These are phyloP conservation scores for Sesia apiformis DNA, from an alignment of 2,888 invertebrate species.

Conservation along the genomic window DNA sequence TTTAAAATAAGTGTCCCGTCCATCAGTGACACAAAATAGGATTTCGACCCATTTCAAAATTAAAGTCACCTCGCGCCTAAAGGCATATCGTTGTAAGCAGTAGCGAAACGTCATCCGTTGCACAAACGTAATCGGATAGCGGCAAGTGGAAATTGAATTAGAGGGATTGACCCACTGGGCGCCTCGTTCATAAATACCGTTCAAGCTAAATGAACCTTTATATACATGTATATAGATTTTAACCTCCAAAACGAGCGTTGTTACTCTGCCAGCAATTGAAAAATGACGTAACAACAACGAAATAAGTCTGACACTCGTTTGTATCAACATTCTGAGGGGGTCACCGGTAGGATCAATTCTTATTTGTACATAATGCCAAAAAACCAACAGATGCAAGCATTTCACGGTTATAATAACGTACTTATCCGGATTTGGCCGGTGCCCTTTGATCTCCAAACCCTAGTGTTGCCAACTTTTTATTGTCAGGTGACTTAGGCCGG, in stretches of 20 bases:
- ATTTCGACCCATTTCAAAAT: conserved; percentile 6
- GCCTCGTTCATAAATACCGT: conserved; percentile 4
- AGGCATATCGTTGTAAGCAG: conserved; percentile 25
- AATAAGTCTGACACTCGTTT: too few species aligned
- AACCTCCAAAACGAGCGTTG: too few species aligned
- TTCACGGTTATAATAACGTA: conserved; percentile 72
- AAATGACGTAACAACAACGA: too few species aligned
- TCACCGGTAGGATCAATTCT: conserved; percentile 54
- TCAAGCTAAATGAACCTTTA: neutral
- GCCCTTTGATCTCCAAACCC: conserved; percentile 46
- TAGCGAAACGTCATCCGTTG: conserved; percentile 40
- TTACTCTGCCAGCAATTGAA: too few species aligned
- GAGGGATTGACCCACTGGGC: conserved; percentile 54
- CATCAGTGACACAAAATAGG: neutral
- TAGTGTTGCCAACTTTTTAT: conserved; percentile 17
- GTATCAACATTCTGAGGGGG: conserved; percentile 18
- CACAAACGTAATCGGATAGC: conserved; percentile 60
- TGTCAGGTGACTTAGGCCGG: neutral
- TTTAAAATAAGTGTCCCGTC: neutral
- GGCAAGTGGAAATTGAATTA: conserved; percentile 66
- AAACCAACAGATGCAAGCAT: conserved; percentile 71
- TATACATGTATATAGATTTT: too few species aligned
- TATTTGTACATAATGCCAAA: conserved; percentile 70
- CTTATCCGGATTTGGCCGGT: conserved; percentile 64
- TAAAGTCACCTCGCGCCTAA: conserved; percentile 19